Base-by-base conservation (phyloP, 2,113 vertebrate species). In the Cololabis saira region DNA sequence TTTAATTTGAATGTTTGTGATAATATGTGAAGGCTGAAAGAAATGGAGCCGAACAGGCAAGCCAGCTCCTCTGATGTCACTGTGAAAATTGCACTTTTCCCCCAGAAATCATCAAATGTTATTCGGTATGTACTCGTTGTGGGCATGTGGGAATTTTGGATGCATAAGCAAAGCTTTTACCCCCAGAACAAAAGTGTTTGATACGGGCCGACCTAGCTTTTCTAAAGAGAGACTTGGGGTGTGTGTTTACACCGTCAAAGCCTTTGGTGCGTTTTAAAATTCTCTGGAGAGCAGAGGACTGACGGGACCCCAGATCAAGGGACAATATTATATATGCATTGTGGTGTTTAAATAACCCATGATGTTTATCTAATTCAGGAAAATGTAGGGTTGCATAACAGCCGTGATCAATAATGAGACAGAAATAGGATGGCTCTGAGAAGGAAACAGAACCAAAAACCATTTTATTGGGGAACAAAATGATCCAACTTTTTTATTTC, bases 1-100 rank as follows among this genome's bases (percentile, higher is more conserved):
- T 82, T 56, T 84, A 84, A 84, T 88, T 90, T 89, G 77, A 63
- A 78, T 71, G 72, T 87, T 84, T 85, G 71, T 67, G 76, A 68
- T 55, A 76, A 44, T 55, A 61, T 55, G 55, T 82, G 79, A 87
- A 71, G 76, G 78, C 59, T 63, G 59, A 52, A 71, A 81, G 79
- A 82, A 84, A 67, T 56, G 0, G 67, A 84, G 86, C 81, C 85
- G 84, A 76, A 56, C 52, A 21, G 54, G 68, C 83, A 74, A 67
- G 78, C 73, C 69, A 70, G 67, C 77, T 70, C 47, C 56, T 74
- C 70, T 85, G 86, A 90, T 85, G 88, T 91, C 84, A 89, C 74
- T 47, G 43, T 51, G 30, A 71, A 79, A 61, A 76, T 50, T 11
- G 53, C 42, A 59, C 43, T 70, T 52, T 24, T 59, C 76, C 67